phyloP scores from a whole-genome alignment of 2,888 invertebrate genomes.

The Siphlonurus alternatus region DNA sequence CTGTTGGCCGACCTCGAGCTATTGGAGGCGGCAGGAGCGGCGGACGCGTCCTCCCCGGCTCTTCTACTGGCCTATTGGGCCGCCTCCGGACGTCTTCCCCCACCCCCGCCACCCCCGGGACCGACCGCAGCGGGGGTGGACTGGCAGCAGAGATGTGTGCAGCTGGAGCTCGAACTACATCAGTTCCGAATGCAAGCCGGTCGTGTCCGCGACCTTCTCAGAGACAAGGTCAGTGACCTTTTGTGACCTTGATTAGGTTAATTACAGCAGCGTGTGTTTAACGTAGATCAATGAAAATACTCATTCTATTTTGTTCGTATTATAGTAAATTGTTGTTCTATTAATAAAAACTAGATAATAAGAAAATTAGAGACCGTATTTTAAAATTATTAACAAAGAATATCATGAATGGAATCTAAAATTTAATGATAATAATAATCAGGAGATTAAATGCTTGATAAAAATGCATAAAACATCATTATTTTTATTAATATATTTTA shows the following conservation, averaged over 20 bases:
- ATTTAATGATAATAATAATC: too few relatives aligned
- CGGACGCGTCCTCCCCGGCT: conserved; percentile 15
- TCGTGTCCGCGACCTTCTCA: conserved; percentile 69
- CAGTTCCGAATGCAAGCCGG: conserved; percentile 74
- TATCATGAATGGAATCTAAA: too few relatives aligned
- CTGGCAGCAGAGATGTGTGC: conserved; percentile 79
- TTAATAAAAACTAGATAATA: too few relatives aligned
- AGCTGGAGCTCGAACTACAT: conserved; percentile 71
- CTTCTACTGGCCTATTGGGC: conserved; percentile 10
- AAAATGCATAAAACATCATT: too few relatives aligned
- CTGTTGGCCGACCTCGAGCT: conserved; percentile 8
- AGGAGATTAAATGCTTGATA: too few relatives aligned
- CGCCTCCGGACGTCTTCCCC: conserved; percentile 2
- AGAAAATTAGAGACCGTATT: too few relatives aligned
- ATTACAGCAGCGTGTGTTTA: too few relatives aligned
- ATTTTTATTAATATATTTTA: too few relatives aligned
- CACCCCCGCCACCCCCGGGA: conserved; percentile 10
- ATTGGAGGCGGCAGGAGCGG: conserved; percentile 12
- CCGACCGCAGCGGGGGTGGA: conserved; percentile 34
- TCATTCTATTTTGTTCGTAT: too few relatives aligned
- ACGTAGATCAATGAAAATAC: too few relatives aligned
- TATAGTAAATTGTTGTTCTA: too few relatives aligned
- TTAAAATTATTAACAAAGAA: too few relatives aligned
- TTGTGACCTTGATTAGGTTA: background rate
- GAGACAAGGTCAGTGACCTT: conserved; percentile 60